Percentiles rank a stretch among this genome's conserved stretches.
These are phyloP conservation scores for Micropoecilia bifurca DNA, from an alignment of 2,797 vertebrate species.

Conservation along the genomic window DNA sequence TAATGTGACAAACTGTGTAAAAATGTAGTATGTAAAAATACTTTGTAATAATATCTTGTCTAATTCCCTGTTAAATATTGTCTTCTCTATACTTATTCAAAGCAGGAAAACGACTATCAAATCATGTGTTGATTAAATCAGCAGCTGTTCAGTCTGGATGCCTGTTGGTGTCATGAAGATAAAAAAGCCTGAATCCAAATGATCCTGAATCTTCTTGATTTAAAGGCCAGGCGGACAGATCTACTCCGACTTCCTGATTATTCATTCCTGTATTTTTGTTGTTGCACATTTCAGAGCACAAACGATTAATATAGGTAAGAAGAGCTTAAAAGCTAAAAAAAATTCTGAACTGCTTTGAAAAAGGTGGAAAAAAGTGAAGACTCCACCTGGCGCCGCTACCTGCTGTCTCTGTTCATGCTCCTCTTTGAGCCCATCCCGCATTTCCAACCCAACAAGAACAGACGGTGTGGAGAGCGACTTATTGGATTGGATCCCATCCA, in stretches of 20 bases:
- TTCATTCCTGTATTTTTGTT: not conserved
- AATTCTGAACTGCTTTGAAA: slow-evolving; percentile 4
- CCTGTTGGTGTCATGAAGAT: not conserved
- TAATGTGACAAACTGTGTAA: not conserved
- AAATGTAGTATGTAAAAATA: not conserved
- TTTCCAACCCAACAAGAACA: slow-evolving; percentile 62
- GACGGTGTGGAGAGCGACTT: slow-evolving; percentile 61
- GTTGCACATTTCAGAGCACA: not conserved
- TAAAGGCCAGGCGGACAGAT: not conserved
- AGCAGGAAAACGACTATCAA: not conserved
- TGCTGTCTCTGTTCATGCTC: slow-evolving; percentile 48
- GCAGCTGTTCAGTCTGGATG: not conserved
- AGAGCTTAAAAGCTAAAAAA: not conserved
- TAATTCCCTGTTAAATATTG: not conserved
- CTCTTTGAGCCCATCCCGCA: slow-evolving; percentile 37
- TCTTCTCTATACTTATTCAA: not conserved
- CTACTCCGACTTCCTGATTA: not conserved
- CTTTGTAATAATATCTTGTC: not conserved
- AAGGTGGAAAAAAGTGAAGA: not conserved
- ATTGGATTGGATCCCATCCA: slow-evolving; percentile 72
- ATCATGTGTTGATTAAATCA: not conserved
- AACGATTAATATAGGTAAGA: not conserved
- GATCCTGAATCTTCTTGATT: not conserved
- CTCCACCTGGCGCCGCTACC: slow-evolving; percentile 50
- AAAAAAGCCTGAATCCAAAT: not conserved